phyloP scores from a whole-genome alignment of 2,797 vertebrate genomes.

The Typhlichthys eigenmanni region DNA sequence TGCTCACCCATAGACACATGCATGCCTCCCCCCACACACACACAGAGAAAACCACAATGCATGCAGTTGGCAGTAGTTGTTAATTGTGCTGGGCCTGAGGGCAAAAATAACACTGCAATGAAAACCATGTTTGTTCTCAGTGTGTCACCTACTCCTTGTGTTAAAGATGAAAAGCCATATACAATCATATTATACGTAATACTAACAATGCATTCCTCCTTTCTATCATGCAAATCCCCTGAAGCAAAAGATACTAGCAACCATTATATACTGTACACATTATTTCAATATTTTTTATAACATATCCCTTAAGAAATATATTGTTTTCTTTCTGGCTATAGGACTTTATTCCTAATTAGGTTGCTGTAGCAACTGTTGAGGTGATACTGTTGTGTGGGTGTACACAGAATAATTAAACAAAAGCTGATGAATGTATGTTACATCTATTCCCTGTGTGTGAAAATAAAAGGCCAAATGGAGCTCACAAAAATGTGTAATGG shows the following conservation, averaged over 20 bases:
- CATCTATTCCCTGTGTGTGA: conserved; percentile 54
- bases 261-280: conserved; percentile 21
- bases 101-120: conserved; percentile 66
- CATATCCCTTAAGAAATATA: conserved; percentile 34
- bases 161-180: conserved; percentile 26
- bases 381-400: conserved; percentile 57
- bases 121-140: conserved; percentile 33
- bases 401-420: conserved; percentile 70
- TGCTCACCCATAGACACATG: conserved; percentile 12
- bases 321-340: conserved; percentile 60
- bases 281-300: conserved; percentile 28
- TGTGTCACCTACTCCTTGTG: conserved; percentile 34
- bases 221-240: neutral
- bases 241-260: neutral
- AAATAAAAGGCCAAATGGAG: conserved; percentile 16
- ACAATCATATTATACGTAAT: conserved; percentile 9
- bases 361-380: conserved; percentile 61
- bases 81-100: conserved; percentile 74
- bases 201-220: conserved; percentile 3
- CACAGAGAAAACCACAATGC: neutral
- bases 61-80: conserved; percentile 61
- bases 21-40: conserved; percentile 6
- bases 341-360: conserved; percentile 73
- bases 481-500: no score
- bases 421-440: conserved; percentile 59